Evolutionary conservation across 2,797 vertebrate genomes (phyloP), one percentile per base, ranked within the genome.

Genomic region (Remorina albescens): DNA sequence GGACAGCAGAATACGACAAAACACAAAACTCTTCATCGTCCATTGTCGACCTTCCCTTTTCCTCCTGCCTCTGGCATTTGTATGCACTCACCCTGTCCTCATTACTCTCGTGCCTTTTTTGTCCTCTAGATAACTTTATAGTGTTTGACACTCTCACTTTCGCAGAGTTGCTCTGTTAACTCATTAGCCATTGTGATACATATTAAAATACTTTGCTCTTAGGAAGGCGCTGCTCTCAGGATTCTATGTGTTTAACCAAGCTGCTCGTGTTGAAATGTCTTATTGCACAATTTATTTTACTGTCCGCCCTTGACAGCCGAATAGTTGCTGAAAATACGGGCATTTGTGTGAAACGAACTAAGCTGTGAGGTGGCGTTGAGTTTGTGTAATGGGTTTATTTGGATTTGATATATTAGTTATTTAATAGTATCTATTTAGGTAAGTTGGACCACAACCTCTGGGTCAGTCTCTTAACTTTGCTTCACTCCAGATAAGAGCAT

Each of bases 401-500:
- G 8, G 28, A 50, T 47, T 36, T 19, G 37, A 58, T 30, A 13
- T 9, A 49, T 50, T 23, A 54, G 19, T 55, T 30, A 25, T 71
- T 71, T 46, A 70, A 18, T n/a, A 50, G 36, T 39, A 51, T 71
- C 39, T 57, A 61, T 41, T 64, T 61, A 49, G 44, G 54, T 21
- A 71, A 57, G 55, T 63, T 46, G 3, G 7, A 44, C 39, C 42
- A 2, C 16, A 62, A 68, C 67, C 69, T 76, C 47, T 64, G 65
- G 73, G 75, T 84, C 56, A 72, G 58, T 55, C 55, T 53, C 57
- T 55, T 60, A 41, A 58, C 50, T 70, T 80, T 73, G 66, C 62
- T 76, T 47, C 54, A 15, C n/a, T 37, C 30, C 15, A 80, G 83
- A 83, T 87, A 81, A 87, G 57, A 72, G 32, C 36, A 11, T 57